Evolutionary conservation across 2,797 vertebrate species (phyloP).

Genomic region (Phrynocephalus forsythii): DNA sequence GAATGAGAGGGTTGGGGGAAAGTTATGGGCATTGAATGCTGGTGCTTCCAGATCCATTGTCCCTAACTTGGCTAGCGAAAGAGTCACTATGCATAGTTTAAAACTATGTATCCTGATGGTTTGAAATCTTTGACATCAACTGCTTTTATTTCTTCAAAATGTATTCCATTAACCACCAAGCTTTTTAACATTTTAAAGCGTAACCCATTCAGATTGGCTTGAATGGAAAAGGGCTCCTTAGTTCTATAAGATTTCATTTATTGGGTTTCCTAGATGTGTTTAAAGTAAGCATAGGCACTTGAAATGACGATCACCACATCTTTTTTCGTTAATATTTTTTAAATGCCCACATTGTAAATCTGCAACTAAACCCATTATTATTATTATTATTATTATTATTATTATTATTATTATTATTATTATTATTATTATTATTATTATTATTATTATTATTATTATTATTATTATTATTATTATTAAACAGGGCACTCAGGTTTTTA

Average conservation of each 20-base stretch:
- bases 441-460: too few species aligned
- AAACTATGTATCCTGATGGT: constrained; percentile 47
- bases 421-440: too few species aligned
- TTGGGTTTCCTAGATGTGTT: constrained; percentile 65
- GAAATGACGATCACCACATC: constrained; percentile 83
- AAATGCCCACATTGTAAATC: constrained; percentile 3
- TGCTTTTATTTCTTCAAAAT: background rate
- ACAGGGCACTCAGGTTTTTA: constrained; percentile 56
- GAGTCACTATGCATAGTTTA: constrained; percentile 76
- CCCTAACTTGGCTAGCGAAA: background rate
- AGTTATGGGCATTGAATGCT: background rate
- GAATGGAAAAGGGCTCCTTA: constrained; percentile 50
- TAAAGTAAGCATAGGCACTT: constrained; percentile 77
- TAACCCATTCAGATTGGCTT: constrained; percentile 54
- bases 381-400: constrained; percentile 41
- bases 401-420: too few species aligned
- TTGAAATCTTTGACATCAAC: constrained; percentile 76
- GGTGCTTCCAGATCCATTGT: background rate
- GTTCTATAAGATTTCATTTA: constrained; percentile 79
- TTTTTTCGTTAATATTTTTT: constrained; percentile 32
- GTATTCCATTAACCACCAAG: constrained; percentile 1
- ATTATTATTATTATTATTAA: too few species aligned
- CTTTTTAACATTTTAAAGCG: background rate
- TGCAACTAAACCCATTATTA: constrained; percentile 58
- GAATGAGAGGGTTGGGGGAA: background rate